Conservation (phyloP, 2,113 vertebrate species). For the Pollachius pollachius region DNA sequence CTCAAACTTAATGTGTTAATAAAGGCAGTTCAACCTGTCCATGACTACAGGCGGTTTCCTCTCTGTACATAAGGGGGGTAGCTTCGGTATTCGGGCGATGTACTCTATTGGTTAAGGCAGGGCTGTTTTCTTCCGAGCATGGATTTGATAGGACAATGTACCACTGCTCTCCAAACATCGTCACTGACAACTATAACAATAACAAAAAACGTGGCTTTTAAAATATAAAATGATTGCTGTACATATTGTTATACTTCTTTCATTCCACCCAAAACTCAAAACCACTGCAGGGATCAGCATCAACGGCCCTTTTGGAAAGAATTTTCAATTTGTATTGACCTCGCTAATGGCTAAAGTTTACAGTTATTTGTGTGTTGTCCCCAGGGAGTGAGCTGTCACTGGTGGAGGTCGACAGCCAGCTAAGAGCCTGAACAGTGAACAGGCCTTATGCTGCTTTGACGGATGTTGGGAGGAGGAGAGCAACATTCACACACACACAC, state of each 20-base stretch:
- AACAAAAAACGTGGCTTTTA: no score
- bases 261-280: no score
- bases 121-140: no score
- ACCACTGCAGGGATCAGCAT: no score
- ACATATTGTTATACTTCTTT: no score
- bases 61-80: not conserved
- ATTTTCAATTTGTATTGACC: slow-evolving; percentile 49
- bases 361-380: slow-evolving; percentile 61
- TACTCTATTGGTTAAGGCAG: no score
- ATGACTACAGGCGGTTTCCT: not conserved
- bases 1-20: slow-evolving; percentile 2
- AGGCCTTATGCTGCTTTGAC: slow-evolving; percentile 45
- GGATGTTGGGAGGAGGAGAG: slow-evolving; percentile 47
- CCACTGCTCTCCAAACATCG: no score
- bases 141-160: no score
- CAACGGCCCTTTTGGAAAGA: slow-evolving; percentile 27
- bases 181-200: not conserved
- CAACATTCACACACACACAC: not conserved
- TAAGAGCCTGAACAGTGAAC: slow-evolving; percentile 34
- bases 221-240: no score
- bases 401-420: slow-evolving; percentile 33
- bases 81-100: not conserved
- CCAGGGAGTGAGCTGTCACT: slow-evolving; percentile 44
- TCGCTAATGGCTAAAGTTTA: slow-evolving; percentile 60
- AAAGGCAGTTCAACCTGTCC: not conserved